Percentiles rank a stretch among this genome's conserved stretches.
phyloP scores from a whole-genome alignment of 2,888 invertebrate species.

The Mythimna ferrago region DNA sequence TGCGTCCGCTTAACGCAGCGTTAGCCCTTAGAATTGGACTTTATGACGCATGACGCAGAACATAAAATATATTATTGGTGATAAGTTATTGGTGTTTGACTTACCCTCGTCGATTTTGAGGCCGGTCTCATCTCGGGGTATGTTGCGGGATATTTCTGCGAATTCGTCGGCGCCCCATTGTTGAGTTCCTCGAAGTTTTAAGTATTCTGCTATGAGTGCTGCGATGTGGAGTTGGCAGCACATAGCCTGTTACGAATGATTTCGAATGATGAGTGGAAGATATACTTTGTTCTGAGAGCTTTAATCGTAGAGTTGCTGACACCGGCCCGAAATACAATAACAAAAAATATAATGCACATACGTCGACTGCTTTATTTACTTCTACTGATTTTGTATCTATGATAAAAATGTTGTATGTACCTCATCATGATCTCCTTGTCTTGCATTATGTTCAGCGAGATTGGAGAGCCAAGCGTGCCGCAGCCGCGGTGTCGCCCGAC shows the following conservation, averaged over 20 bases:
- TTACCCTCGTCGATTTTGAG: constrained; percentile 95
- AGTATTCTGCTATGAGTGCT: constrained; percentile 98
- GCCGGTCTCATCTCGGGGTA: constrained; percentile 96
- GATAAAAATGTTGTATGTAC: constrained; percentile 79
- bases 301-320: too few species aligned
- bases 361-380: too few species aligned
- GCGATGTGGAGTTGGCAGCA: constrained; percentile 98
- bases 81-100: constrained; percentile 63
- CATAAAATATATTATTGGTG: constrained; percentile 70
- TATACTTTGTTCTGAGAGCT: too few species aligned
- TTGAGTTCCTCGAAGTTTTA: constrained; percentile 94
- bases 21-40: constrained; percentile 56
- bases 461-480: constrained; percentile 99
- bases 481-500: constrained; percentile 98
- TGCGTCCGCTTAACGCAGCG: too few species aligned
- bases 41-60: constrained; percentile 57
- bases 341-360: too few species aligned
- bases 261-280: neutral
- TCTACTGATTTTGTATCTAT: neutral
- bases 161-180: constrained; percentile 97
- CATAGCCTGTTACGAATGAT: constrained; percentile 92
- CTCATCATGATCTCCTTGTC: constrained; percentile 97
- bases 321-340: too few species aligned
- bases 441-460: constrained; percentile 96
- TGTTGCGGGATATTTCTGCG: constrained; percentile 95